Percentiles rank a stretch among this genome's conserved stretches.
These are phyloP conservation scores for Sandelia bainsii DNA, from an alignment of 2,797 vertebrate genomes.

Conservation along the genomic window DNA sequence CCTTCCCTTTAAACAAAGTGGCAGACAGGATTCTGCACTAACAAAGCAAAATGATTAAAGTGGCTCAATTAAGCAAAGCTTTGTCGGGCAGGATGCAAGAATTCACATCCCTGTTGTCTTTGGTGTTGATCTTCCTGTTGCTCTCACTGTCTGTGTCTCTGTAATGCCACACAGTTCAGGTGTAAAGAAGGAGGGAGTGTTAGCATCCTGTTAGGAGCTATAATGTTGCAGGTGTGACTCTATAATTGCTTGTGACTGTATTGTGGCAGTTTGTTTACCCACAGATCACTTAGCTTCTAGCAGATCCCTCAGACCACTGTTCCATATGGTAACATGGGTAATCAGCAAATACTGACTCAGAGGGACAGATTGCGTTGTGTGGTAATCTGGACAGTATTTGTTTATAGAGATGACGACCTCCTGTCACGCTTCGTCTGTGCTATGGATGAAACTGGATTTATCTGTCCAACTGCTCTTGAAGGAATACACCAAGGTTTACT, in stretches of 20 bases:
- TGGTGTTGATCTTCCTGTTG: background rate
- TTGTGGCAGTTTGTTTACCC: constrained; percentile 37
- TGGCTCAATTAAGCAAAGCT: too few relatives aligned
- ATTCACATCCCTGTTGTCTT: background rate
- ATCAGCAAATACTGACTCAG: constrained; percentile 21
- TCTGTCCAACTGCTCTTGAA: constrained; percentile 8
- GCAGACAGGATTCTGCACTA: background rate
- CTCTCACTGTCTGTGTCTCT: background rate
- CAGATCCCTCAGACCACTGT: constrained; percentile 1
- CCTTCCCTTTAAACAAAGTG: background rate
- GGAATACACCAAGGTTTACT: background rate
- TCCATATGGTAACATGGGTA: constrained; percentile 23
- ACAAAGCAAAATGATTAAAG: background rate
- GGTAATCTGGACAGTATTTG: constrained; percentile 41
- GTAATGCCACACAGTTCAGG: constrained; percentile 45
- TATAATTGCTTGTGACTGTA: background rate
- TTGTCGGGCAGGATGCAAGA: background rate
- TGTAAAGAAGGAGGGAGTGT: constrained; percentile 3
- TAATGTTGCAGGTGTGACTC: constrained; percentile 6
- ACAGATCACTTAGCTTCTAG: constrained; percentile 23
- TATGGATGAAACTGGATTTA: constrained; percentile 24
- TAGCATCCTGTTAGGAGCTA: constrained; percentile 18
- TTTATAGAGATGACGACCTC: constrained; percentile 14
- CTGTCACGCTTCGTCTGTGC: constrained; percentile 6
- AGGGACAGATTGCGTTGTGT: constrained; percentile 24